Evolutionary conservation across 1,140 invertebrate species (phyloP).

Genomic region (Cotesia typhae): DNA sequence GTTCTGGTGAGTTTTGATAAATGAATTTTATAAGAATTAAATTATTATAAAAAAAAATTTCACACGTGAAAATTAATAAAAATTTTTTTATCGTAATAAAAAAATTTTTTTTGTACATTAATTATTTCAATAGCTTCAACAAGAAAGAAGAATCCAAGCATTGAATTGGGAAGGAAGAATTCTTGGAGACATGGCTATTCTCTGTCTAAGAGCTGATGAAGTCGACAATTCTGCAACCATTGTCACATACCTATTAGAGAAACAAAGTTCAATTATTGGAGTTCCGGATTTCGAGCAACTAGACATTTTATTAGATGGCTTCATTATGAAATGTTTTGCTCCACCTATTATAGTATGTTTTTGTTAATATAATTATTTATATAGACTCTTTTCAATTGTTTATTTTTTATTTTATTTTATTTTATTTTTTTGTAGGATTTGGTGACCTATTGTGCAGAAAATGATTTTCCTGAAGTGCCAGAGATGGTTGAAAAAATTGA

Average conservation of each 20-base stretch:
- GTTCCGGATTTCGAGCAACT: constrained; percentile 33
- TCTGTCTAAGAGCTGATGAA: constrained; percentile 43
- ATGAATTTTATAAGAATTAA: too few relatives aligned
- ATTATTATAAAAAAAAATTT: too few relatives aligned
- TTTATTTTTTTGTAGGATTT: constrained; percentile 27
- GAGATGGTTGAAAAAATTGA: constrained; percentile 21
- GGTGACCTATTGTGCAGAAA: constrained; percentile 17
- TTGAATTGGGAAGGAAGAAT: constrained; percentile 17
- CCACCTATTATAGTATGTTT: constrained; percentile 48
- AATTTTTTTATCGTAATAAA: too few relatives aligned
- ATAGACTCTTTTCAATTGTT: neutral
- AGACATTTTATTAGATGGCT: constrained; percentile 44
- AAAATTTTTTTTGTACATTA: constrained; percentile 1
- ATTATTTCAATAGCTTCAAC: constrained; percentile 34
- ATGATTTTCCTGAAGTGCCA: constrained; percentile 7
- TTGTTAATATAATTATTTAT: constrained; percentile 1
- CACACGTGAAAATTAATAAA: too few relatives aligned
- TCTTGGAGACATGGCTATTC: constrained; percentile 38
- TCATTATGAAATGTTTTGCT: constrained; percentile 39
- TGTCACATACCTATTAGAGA: constrained; percentile 37
- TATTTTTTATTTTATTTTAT: constrained; percentile 19
- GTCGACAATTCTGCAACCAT: constrained; percentile 43
- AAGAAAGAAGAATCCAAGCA: neutral
- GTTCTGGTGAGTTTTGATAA: constrained; percentile 40
- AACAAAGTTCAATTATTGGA: constrained; percentile 35